phyloP scores from a whole-genome alignment of 2,888 invertebrate species.

The Hydrotaea cyrtoneurina region DNA sequence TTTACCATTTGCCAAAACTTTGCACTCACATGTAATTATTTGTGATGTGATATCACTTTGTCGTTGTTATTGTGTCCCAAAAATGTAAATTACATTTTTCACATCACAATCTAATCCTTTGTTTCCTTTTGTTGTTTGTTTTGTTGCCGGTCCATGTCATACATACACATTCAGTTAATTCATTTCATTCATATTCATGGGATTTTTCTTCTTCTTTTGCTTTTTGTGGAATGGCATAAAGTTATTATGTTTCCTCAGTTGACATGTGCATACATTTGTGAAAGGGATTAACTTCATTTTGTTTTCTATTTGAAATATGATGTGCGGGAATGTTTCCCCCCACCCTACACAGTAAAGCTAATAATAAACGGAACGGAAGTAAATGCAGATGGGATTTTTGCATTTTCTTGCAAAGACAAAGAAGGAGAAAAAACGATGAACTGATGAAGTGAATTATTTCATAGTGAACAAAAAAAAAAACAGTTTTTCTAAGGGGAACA shows the following conservation, averaged over 20 bases:
- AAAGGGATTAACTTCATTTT: slow-evolving; percentile 34
- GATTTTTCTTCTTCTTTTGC: background rate
- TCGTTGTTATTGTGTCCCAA: background rate
- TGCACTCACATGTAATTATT: background rate
- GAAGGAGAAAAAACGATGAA: background rate
- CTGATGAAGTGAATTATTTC: background rate
- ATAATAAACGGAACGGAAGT: slow-evolving; percentile 14
- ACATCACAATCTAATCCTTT: slow-evolving; percentile 13
- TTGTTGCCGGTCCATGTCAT: background rate
- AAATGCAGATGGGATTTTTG: slow-evolving; percentile 17
- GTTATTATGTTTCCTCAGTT: slow-evolving; percentile 32
- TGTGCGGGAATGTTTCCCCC: slow-evolving; percentile 6
- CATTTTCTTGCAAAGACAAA: background rate
- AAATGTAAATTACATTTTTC: slow-evolving; percentile 9
- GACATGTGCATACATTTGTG: slow-evolving; percentile 49
- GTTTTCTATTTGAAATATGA: background rate
- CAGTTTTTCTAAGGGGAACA: background rate
- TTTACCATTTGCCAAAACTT: background rate
- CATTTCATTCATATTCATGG: background rate
- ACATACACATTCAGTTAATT: background rate
- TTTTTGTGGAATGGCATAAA: slow-evolving; percentile 27
- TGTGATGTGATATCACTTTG: background rate
- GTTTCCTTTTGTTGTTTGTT: background rate
- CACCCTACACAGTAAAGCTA: too few relatives aligned
- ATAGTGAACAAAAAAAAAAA: too few relatives aligned